Evolutionary conservation across 2,888 invertebrate genomes (phyloP).

Genomic region (Caenorhabditis panamensis): DNA sequence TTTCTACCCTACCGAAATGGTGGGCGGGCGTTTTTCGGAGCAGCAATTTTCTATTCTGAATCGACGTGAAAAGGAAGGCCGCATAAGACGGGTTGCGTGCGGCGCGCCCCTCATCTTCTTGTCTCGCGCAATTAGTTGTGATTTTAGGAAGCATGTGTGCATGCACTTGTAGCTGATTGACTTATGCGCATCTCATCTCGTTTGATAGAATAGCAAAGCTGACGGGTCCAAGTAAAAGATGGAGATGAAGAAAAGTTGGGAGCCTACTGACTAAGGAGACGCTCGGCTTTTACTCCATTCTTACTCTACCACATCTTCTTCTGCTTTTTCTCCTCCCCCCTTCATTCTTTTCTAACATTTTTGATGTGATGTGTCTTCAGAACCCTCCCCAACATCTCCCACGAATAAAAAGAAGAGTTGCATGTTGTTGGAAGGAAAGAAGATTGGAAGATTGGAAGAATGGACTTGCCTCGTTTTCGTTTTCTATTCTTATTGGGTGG

Average conservation of each 20-base stretch:
- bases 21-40: not conserved
- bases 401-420: constrained; percentile 44
- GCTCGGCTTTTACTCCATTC: constrained; percentile 21
- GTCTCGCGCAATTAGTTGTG: constrained; percentile 61
- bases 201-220: constrained; percentile 52
- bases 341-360: constrained; percentile 33
- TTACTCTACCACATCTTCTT: constrained; percentile 51
- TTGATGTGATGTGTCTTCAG: constrained; percentile 52
- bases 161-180: constrained; percentile 65
- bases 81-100: constrained; percentile 37
- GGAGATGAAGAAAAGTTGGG: constrained; percentile 4
- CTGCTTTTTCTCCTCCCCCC: not conserved
- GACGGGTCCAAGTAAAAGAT: not conserved
- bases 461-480: too few species aligned
- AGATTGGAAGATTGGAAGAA: too few species aligned
- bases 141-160: constrained; percentile 50
- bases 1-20: constrained; percentile 4
- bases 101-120: constrained; percentile 46
- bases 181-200: constrained; percentile 63
- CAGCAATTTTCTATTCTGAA: constrained; percentile 39
- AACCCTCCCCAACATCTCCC: not conserved
- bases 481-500: too few species aligned
- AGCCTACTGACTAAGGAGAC: not conserved
- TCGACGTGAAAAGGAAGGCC: not conserved
- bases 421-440: constrained; percentile 21